Conservation (phyloP, 1,140 invertebrate species). For the Pinna nobilis region DNA sequence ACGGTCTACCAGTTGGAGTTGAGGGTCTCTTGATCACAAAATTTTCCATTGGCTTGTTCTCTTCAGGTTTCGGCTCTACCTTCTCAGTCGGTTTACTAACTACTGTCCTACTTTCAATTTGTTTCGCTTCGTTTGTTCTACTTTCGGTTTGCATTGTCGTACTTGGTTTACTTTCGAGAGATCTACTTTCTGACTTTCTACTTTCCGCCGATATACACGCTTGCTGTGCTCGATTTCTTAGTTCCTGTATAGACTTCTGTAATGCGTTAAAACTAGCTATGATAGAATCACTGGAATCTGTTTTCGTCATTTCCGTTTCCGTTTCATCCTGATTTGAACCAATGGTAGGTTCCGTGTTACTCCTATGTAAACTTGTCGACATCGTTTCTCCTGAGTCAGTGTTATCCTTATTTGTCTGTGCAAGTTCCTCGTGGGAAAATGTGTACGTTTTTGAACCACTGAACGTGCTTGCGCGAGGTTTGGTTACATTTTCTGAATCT, state of each 20-base stretch:
- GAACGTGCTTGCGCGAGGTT: too few relatives aligned
- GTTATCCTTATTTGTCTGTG: too few relatives aligned
- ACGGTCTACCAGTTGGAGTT: slow-evolving; percentile 24
- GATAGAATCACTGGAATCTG: slow-evolving; percentile 5
- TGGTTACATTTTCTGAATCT: too few relatives aligned
- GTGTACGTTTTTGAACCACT: slow-evolving; percentile 13
- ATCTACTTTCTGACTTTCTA: too few relatives aligned
- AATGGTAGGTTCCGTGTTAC: slow-evolving; percentile 7
- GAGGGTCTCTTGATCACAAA: not conserved
- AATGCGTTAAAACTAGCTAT: slow-evolving; percentile 22
- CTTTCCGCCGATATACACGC: slow-evolving; percentile 11
- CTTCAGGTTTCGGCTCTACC: not conserved
- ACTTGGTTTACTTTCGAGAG: too few relatives aligned
- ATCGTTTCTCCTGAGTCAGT: not conserved
- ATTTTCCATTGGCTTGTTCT: not conserved
- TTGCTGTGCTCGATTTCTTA: slow-evolving; percentile 18
- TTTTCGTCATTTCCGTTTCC: not conserved
- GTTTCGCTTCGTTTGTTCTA: not conserved
- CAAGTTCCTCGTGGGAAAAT: not conserved
- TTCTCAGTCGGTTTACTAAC: not conserved
- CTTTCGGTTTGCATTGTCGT: too few relatives aligned
- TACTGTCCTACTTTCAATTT: not conserved
- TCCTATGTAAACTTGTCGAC: slow-evolving; percentile 11
- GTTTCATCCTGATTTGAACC: not conserved
- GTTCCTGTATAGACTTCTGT: slow-evolving; percentile 19